Evolutionary conservation across 2,888 invertebrate genomes (phyloP).

Genomic region (Xestia ashworthii): DNA sequence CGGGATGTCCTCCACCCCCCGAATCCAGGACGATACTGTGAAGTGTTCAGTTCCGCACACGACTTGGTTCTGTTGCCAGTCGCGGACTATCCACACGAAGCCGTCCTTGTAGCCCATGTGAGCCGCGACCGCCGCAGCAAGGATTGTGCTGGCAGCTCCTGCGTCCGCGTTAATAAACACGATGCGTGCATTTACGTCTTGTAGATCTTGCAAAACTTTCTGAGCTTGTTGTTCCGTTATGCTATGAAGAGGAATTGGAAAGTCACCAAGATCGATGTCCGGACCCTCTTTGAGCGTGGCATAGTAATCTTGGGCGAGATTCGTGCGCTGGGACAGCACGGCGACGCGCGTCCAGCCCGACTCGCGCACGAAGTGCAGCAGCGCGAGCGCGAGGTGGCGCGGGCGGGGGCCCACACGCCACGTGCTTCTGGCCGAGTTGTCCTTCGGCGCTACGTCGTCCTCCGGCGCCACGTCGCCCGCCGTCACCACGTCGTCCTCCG

Average conservation of each 20-base stretch:
- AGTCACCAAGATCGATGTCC: not conserved
- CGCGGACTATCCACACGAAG: constrained; percentile 77
- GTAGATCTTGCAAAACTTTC: constrained; percentile 52
- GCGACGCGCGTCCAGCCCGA: constrained; percentile 49
- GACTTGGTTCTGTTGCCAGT: constrained; percentile 65
- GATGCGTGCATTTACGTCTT: constrained; percentile 91
- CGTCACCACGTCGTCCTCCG: constrained; percentile 2
- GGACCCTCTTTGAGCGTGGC: constrained; percentile 1
- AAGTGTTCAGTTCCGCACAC: constrained; percentile 53
- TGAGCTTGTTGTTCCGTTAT: not conserved
- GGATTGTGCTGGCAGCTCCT: constrained; percentile 91
- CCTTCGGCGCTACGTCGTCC: constrained; percentile 48
- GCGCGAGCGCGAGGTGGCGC: constrained; percentile 43
- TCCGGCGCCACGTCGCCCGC: constrained; percentile 42
- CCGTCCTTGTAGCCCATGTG: constrained; percentile 85
- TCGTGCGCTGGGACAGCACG: constrained; percentile 28
- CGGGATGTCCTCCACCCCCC: constrained; percentile 34
- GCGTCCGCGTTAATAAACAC: constrained; percentile 95
- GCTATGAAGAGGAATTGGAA: not conserved
- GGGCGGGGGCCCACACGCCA: constrained; percentile 52
- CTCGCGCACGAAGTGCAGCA: constrained; percentile 25
- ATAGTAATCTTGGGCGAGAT: constrained; percentile 21
- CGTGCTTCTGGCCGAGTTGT: not conserved
- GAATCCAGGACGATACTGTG: constrained; percentile 67
- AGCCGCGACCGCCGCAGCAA: constrained; percentile 90